Conservation (phyloP, 2,888 invertebrate species). For the Ceraclea dissimilis region DNA sequence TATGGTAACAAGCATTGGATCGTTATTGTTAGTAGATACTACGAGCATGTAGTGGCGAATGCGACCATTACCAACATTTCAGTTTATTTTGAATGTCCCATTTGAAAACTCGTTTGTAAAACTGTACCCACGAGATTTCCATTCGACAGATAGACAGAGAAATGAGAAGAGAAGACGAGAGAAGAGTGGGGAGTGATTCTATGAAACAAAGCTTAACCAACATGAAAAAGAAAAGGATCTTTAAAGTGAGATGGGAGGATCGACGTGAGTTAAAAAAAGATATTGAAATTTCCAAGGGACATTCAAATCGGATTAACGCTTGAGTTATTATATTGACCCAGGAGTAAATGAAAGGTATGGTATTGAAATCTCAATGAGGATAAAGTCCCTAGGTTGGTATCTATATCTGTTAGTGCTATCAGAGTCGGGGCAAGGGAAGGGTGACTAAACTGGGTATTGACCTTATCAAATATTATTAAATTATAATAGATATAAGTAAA, state of each 20-base stretch:
- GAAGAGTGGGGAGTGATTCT: too few relatives aligned
- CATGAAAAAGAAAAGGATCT: not conserved
- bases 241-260: not conserved
- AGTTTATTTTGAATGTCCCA: not conserved
- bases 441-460: too few relatives aligned
- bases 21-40: too few relatives aligned
- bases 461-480: too few relatives aligned
- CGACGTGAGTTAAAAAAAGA: conserved; percentile 12
- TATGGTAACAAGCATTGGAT: too few relatives aligned
- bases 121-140: not conserved
- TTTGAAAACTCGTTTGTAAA: conserved; percentile 1
- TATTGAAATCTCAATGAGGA: too few relatives aligned
- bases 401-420: too few relatives aligned
- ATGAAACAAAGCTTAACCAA: not conserved
- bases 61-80: not conserved
- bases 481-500: too few relatives aligned
- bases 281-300: conserved; percentile 19
- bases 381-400: too few relatives aligned
- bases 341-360: conserved; percentile 6
- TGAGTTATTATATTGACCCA: conserved; percentile 22
- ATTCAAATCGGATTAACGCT: conserved; percentile 20
- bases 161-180: too few relatives aligned
- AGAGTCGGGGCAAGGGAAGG: too few relatives aligned
- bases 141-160: not conserved
- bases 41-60: too few relatives aligned